phyloP scores from a whole-genome alignment of 2,888 invertebrate species.

The Parelbella ahira region DNA sequence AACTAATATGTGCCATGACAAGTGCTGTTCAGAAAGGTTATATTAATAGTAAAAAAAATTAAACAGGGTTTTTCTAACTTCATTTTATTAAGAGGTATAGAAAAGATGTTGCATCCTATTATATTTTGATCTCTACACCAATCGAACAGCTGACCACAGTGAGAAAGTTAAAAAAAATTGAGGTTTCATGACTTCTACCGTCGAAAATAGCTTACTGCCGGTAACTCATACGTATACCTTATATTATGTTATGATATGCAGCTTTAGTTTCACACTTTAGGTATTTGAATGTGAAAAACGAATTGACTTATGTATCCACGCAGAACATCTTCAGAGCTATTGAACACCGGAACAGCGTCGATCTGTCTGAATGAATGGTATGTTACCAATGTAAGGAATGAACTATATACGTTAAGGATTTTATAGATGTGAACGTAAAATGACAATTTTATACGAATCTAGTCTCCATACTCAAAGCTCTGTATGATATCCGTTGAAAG shows the following conservation, averaged over 20 bases:
- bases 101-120: conserved; percentile 1
- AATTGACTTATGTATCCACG: no score
- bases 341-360: no score
- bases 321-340: no score
- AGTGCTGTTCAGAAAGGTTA: conserved; percentile 38
- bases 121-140: conserved; percentile 8
- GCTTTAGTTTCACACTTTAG: no score
- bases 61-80: no score
- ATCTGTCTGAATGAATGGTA: conserved; percentile 38
- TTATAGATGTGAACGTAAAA: conserved; percentile 35
- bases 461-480: conserved; percentile 58
- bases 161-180: neutral
- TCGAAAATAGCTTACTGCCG: no score
- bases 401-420: conserved; percentile 4
- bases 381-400: conserved; percentile 72
- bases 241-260: no score
- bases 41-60: conserved; percentile 27
- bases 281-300: no score
- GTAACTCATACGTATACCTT: no score
- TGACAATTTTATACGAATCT: conserved; percentile 59
- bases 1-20: conserved; percentile 71
- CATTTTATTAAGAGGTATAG: no score
- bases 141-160: conserved; percentile 1
- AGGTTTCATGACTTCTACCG: neutral
- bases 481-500: conserved; percentile 42